Base-by-base conservation (phyloP, 2,113 vertebrate genomes). In the Catagonus wagneri region DNA sequence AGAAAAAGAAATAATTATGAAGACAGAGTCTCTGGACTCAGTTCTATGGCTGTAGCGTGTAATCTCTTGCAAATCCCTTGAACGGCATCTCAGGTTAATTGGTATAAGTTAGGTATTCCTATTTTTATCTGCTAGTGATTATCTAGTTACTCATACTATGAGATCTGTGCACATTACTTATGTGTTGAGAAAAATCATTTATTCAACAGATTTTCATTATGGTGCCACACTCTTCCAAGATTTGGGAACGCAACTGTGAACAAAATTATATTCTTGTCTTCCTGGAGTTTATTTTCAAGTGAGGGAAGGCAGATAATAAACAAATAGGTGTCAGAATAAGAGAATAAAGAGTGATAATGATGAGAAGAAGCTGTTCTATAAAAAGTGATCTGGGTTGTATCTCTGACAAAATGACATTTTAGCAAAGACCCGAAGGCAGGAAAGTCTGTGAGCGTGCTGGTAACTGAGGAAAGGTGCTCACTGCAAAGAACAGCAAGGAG, bases 1-100 rank as follows among this genome's bases (percentile, higher is more conserved):
- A 72, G n/a, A 93, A 85, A 97, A 90, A 89, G 2, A 90, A 83
- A 5, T 78, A 58, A 93, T 54, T 83, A 86, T 75, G 36, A 89
- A 91, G 19, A 58, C 23, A 61, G 7, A 0, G 1, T 83, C 22
- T 80, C 44, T 76, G 11, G 39, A 4, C 32, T 76, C 91, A 25
- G 5, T 95, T 95, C 61, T 50, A 1, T 56, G 25, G 80, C 85
- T 91, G 91, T n/a, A 78, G 65, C 32, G 13, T 75, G 4, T 36
- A 12, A 87, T 36, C 36, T 80, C 25, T 39, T 66, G 6, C 3
- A 95, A 76, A 90, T 25, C 0, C 14, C 12, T 85, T 76, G 32
- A 92, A 90, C 36, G 84, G 7, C 79, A 12, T 17, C 17, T 89
- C 52, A 61, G 19, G 27, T 78, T 15, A 3, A 61, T 83, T 85